phyloP scores from a whole-genome alignment of 2,113 vertebrate species.

The Grammomys surdaster region DNA sequence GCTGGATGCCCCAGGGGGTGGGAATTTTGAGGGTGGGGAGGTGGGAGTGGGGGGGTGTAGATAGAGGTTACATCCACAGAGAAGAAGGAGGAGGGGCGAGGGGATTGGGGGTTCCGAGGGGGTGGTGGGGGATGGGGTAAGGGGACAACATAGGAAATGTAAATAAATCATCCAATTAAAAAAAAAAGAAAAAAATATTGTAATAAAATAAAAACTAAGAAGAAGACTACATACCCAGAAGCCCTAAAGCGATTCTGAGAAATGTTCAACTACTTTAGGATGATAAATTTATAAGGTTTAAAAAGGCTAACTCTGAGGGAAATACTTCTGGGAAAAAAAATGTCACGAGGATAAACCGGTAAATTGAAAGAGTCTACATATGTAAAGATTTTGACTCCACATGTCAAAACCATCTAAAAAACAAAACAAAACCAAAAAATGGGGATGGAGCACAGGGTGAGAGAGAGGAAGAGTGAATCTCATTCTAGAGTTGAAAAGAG shows the following conservation, averaged over 20 bases:
- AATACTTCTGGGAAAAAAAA: neutral
- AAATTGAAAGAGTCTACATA: neutral
- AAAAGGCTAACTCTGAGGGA: slow-evolving; percentile 6
- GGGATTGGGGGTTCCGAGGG: no score
- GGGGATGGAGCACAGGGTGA: no score
- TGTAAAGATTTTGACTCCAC: neutral
- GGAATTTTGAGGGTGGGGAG: no score
- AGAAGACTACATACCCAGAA: neutral
- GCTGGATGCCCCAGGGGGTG: no score
- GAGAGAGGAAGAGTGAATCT: neutral
- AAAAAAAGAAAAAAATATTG: no score
- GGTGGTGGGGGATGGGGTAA: no score
- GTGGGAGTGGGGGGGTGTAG: no score
- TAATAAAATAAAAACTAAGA: neutral
- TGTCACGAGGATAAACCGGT: neutral
- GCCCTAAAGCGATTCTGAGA: neutral
- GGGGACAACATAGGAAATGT: no score
- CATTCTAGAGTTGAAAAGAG: neutral
- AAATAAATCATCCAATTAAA: no score
- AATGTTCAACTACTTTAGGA: neutral
- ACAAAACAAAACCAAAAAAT: neutral
- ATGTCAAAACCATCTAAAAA: neutral
- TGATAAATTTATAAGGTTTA: neutral
- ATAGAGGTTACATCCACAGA: no score
- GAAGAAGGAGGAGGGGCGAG: no score